phyloP scores from a whole-genome alignment of 2,113 vertebrate species.

The Macrotus californicus region DNA sequence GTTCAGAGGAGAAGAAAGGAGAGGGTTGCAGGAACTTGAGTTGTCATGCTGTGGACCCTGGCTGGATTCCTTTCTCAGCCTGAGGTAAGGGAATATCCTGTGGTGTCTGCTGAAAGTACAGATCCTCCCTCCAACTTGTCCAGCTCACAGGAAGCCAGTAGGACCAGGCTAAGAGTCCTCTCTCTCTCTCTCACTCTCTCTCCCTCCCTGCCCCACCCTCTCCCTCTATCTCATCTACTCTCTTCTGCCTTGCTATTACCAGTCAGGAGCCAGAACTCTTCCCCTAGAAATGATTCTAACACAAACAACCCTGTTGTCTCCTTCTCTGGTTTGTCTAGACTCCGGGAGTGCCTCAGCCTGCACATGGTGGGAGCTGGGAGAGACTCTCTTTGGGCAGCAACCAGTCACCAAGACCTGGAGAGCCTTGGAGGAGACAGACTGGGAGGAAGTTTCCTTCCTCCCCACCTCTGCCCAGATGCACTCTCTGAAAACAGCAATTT shows the following conservation, averaged over 20 bases:
- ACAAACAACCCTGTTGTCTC: conserved; percentile 5
- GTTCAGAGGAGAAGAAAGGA: conserved; percentile 76
- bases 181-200: not conserved
- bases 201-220: not conserved
- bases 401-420: conserved; percentile 56
- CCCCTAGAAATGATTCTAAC: conserved; percentile 48
- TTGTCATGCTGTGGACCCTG: conserved; percentile 55
- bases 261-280: conserved; percentile 40
- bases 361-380: conserved; percentile 11
- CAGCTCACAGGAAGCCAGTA: conserved; percentile 42
- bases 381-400: conserved; percentile 55
- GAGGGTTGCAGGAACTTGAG: conserved; percentile 55
- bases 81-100: conserved; percentile 46
- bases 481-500: conserved; percentile 66
- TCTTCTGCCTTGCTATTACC: conserved; percentile 29
- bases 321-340: not conserved
- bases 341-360: conserved; percentile 20
- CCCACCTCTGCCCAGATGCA: conserved; percentile 44
- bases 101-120: not conserved
- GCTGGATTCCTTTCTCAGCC: conserved; percentile 40
- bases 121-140: conserved; percentile 50
- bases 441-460: conserved; percentile 59
- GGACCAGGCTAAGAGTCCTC: not conserved
- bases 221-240: not conserved
- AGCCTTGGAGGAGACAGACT: conserved; percentile 52